These are phyloP conservation scores for Lottia scabra DNA, from an alignment of 2,888 invertebrate species.

Conservation along the genomic window DNA sequence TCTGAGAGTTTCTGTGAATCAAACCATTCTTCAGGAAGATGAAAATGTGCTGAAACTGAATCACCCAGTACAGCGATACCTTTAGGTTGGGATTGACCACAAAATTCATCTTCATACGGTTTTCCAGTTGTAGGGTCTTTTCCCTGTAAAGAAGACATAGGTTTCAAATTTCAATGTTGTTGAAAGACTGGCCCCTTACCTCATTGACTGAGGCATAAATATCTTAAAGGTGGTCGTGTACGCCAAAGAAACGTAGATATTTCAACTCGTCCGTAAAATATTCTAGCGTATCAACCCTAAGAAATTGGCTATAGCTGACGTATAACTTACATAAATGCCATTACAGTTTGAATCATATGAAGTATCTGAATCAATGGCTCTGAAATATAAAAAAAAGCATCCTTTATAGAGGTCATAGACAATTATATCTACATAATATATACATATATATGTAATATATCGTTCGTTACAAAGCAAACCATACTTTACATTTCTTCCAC, in stretches of 20 bases:
- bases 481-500: too few species aligned
- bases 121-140: slow-evolving; percentile 51
- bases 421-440: neutral
- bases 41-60: slow-evolving; percentile 73
- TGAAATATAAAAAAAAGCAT: slow-evolving; percentile 36
- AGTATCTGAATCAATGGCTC: slow-evolving; percentile 58
- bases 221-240: too few species aligned
- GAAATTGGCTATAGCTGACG: too few species aligned
- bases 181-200: too few species aligned
- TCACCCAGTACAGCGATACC: slow-evolving; percentile 69
- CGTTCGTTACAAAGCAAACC: too few species aligned
- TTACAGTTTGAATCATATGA: slow-evolving; percentile 68
- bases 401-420: neutral
- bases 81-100: slow-evolving; percentile 54
- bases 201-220: too few species aligned
- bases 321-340: slow-evolving; percentile 66
- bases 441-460: neutral
- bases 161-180: too few species aligned
- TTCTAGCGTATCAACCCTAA: too few species aligned
- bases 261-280: too few species aligned
- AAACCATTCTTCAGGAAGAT: slow-evolving; percentile 71
- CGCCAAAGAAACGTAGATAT: too few species aligned
- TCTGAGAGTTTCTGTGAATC: slow-evolving; percentile 61
- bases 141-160: slow-evolving; percentile 48
- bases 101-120: slow-evolving; percentile 66